These are phyloP conservation scores for Acropternis orthonyx DNA, from an alignment of 2,797 vertebrate species.

Conservation along the genomic window DNA sequence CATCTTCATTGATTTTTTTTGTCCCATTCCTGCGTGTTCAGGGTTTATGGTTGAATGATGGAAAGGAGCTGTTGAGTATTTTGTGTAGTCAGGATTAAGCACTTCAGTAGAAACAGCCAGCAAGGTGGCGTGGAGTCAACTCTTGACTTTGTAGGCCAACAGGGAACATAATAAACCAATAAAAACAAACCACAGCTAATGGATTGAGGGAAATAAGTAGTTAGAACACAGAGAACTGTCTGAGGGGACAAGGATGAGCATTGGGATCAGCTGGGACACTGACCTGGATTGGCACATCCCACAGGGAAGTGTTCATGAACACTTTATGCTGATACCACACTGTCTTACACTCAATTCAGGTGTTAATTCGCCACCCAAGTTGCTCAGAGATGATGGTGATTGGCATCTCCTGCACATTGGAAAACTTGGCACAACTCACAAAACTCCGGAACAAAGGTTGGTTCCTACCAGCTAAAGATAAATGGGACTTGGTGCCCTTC, in stretches of 20 bases:
- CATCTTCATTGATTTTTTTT: not conserved
- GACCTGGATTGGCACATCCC: not conserved
- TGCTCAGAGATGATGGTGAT: not conserved
- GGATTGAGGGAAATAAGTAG: not conserved
- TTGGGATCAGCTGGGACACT: not conserved
- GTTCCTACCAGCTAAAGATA: not conserved
- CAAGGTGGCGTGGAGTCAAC: not conserved
- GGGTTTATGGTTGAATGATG: not conserved
- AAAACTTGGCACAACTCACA: accelerated
- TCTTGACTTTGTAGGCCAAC: not conserved
- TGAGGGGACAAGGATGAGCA: accelerated
- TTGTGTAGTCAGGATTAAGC: not conserved
- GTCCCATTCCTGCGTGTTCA: not conserved
- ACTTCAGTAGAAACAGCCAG: not conserved
- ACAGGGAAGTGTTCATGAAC: not conserved
- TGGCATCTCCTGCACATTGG: not conserved
- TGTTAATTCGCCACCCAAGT: not conserved
- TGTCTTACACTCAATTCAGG: not conserved
- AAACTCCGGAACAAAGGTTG: not conserved
- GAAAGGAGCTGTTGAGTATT: not conserved
- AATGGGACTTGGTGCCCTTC: not conserved
- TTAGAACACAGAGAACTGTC: not conserved
- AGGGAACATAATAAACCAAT: not conserved
- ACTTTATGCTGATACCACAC: too few relatives aligned
- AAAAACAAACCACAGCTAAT: not conserved